Percentiles rank a stretch among this genome's conserved stretches.
Conservation (phyloP, 2,888 invertebrate species). For the Dioctria rufipes region DNA sequence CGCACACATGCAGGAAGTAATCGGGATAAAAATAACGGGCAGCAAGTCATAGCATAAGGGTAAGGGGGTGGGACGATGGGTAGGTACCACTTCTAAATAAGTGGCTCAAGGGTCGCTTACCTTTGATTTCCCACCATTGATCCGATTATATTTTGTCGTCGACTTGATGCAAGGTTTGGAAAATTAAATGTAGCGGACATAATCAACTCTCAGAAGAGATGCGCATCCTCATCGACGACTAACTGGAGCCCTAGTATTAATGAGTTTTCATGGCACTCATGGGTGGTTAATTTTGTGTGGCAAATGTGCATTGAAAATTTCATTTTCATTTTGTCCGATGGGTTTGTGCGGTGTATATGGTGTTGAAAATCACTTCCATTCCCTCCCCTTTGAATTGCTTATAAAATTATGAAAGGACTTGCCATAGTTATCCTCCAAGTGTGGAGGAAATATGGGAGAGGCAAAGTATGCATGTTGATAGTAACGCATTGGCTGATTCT, state of each 20-base stretch:
- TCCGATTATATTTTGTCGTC: background rate
- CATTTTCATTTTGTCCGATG: constrained; percentile 10
- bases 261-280: constrained; percentile 28
- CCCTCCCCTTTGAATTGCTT: too few relatives aligned
- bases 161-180: background rate
- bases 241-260: constrained; percentile 1
- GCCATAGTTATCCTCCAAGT: background rate
- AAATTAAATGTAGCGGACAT: constrained; percentile 42
- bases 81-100: background rate
- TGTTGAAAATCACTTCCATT: too few relatives aligned
- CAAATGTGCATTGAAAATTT: constrained; percentile 32
- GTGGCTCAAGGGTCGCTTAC: background rate
- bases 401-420: too few relatives aligned
- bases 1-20: constrained; percentile 1
- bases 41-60: background rate
- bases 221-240: background rate
- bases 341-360: too few relatives aligned
- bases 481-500: constrained; percentile 1
- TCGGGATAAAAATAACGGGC: background rate
- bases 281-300: constrained; percentile 40
- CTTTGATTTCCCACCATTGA: constrained; percentile 13
- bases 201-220: constrained; percentile 8
- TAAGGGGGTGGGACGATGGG: background rate
- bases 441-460: background rate
- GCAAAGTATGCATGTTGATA: background rate